A percentile compares a stretch with the other conserved stretches of the same genome.
phyloP scores from a whole-genome alignment of 53 echinoderm and acorn worm genomes.

The Hippasteria phrygiana region DNA sequence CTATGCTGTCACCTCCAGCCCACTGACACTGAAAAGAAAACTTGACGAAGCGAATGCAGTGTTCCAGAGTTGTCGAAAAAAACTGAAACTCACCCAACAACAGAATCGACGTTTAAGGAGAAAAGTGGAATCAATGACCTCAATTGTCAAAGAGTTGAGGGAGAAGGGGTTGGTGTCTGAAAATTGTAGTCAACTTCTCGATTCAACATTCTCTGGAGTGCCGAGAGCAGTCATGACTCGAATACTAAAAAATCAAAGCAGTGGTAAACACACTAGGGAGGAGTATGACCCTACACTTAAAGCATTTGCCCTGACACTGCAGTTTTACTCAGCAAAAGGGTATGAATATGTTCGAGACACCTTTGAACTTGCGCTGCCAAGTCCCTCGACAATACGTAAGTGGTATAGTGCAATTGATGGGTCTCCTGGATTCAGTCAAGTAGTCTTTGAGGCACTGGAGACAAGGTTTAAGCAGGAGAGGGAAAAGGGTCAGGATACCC shows the following conservation, averaged over 20 bases:
- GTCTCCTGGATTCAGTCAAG: conserved; percentile 11
- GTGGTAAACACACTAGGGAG: neutral
- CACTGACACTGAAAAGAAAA: neutral
- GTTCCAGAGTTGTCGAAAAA: neutral
- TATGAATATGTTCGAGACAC: conserved; percentile 22
- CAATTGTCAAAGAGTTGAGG: neutral
- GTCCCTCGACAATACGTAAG: conserved; percentile 3
- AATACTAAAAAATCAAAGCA: neutral
- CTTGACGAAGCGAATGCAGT: neutral
- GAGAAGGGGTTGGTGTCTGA: conserved; percentile 7
- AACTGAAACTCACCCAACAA: neutral
- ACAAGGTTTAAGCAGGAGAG: neutral
- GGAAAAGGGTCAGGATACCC: conserved; percentile 2
- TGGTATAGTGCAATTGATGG: conserved; percentile 32
- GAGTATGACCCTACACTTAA: neutral
- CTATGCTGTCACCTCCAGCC: neutral
- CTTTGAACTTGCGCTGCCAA: conserved; percentile 10
- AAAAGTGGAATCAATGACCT: neutral
- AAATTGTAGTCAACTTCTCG: neutral
- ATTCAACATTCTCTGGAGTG: neutral
- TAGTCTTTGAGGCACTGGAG: conserved; percentile 7
- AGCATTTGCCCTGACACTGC: conserved; percentile 32
- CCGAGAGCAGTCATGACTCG: neutral
- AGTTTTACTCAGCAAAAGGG: conserved; percentile 28
- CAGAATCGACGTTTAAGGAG: neutral